Evolutionary conservation across 2,888 invertebrate genomes (phyloP), one percentile per base, ranked within the genome.

Genomic region (Caradrina clavipalpis): DNA sequence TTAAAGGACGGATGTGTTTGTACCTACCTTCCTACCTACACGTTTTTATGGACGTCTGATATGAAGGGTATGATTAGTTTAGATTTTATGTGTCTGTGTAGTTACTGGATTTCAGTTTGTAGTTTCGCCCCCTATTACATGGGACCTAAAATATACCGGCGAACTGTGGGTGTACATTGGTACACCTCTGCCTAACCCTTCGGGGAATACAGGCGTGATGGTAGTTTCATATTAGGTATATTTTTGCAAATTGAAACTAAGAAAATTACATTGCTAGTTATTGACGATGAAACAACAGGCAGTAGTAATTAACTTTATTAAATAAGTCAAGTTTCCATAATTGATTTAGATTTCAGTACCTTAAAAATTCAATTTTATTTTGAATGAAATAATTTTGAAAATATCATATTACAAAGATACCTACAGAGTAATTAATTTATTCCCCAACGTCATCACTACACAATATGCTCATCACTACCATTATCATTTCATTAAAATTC

Each of bases 401-500:
- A 5, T 7, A 53, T 7, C 7, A 11, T 2, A 0, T 17, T 7
- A 15, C 55, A 53, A 53, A 53, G 51, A 31, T 26, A 50, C 21
- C 2, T 26, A 11, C 3, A 15, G 50, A 42, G 45, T 47, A 21
- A 61, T 62, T 31, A 26, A 26, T 26, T 26, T 4, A 47, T 47
- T 60, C 61, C 77, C 61, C 67, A 77, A 80, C 57, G 63, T 70
- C 78, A 72, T 77, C 62, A 58, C 21, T 53, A 76, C 66, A 61
- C 61, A 80, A 76, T 81, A 76, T 61, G 78, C 78, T 77, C 76
- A 78, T 85, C 81, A 73, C 45, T 73, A 80, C 81, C 83, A 87
- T 84, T 80, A 84, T 70, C 77, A 76, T 88, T 88, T 85, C 83
- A 89, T 86, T 89, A 89, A 88, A 89, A 88, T 86, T 87, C 87